A percentile compares a stretch with the other conserved stretches of the same genome.
Conservation (phyloP, 1,140 invertebrate genomes). For the Drosophila orosa region DNA sequence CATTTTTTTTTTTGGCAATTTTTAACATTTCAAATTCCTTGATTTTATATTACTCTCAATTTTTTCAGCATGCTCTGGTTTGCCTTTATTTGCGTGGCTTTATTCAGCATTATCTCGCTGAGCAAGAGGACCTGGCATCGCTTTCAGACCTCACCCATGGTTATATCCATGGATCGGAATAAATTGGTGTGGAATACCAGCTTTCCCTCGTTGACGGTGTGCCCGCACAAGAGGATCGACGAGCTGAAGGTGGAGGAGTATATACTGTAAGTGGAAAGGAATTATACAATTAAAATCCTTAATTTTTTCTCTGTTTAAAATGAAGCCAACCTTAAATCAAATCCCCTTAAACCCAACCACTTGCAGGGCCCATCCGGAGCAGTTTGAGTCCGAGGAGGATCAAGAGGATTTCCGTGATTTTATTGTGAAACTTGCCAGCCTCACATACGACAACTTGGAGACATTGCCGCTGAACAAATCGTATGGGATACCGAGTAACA, state of each 20-base stretch:
- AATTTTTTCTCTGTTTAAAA: background rate
- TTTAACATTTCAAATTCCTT: slow-evolving; percentile 1
- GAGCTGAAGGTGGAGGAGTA: slow-evolving; percentile 85
- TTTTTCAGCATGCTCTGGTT: slow-evolving; percentile 84
- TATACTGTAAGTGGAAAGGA: slow-evolving; percentile 81
- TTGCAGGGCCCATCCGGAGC: slow-evolving; percentile 48
- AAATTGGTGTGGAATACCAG: slow-evolving; percentile 89
- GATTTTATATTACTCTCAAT: slow-evolving; percentile 3
- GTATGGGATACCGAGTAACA: slow-evolving; percentile 84
- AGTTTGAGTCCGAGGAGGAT: slow-evolving; percentile 84
- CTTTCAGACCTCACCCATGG: slow-evolving; percentile 89
- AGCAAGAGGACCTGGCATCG: slow-evolving; percentile 87
- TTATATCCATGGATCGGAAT: slow-evolving; percentile 90
- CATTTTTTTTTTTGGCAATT: slow-evolving; percentile 17
- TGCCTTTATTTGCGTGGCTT: slow-evolving; percentile 81
- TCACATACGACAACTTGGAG: slow-evolving; percentile 86
- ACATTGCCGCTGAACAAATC: slow-evolving; percentile 84
- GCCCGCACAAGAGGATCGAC: slow-evolving; percentile 85
- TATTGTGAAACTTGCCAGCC: slow-evolving; percentile 85
- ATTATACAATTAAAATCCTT: background rate
- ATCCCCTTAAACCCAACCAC: background rate
- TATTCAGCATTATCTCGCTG: slow-evolving; percentile 85
- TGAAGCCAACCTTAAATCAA: background rate
- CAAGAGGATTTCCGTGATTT: slow-evolving; percentile 85
- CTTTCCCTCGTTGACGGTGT: slow-evolving; percentile 87